Evolutionary conservation across 2,113 vertebrate genomes (phyloP).

Genomic region (Python bivittatus): DNA sequence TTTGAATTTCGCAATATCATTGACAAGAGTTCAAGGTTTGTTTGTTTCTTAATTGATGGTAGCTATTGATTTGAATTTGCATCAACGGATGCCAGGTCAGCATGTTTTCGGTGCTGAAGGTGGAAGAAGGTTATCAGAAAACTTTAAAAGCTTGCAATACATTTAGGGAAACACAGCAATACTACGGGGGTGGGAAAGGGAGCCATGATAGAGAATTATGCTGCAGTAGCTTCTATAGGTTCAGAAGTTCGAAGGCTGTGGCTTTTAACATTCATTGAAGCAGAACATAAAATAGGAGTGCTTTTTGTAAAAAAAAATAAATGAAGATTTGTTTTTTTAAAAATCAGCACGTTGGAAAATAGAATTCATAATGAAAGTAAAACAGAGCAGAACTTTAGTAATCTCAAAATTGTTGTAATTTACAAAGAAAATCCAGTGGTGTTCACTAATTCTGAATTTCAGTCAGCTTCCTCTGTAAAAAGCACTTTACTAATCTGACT

Average conservation of each 20-base stretch:
- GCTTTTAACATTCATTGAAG: not conserved
- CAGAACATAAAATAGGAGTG: not conserved
- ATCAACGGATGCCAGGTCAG: not conserved
- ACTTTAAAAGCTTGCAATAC: not conserved
- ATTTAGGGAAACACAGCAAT: not conserved
- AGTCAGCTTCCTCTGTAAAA: not conserved
- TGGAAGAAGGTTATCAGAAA: not conserved
- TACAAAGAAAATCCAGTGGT: not conserved
- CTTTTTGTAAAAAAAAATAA: not conserved
- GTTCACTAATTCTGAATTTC: not conserved
- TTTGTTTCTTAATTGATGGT: not conserved
- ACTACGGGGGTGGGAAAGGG: not conserved
- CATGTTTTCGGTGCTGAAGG: not conserved
- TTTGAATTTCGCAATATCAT: conserved; percentile 4
- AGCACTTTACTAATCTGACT: not conserved
- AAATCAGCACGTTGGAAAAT: not conserved
- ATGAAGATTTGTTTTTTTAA: not conserved
- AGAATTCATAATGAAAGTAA: not conserved
- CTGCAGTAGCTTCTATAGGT: not conserved
- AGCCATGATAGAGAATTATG: not conserved
- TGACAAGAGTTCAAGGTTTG: not conserved
- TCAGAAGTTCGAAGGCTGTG: not conserved
- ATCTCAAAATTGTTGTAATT: not conserved
- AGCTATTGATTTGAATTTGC: conserved; percentile 2
- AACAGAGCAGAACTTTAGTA: not conserved